Percentiles rank a stretch among this genome's conserved stretches.
These are phyloP conservation scores for Ormyrus nitidulus DNA, from an alignment of 2,888 invertebrate species.

Conservation along the genomic window DNA sequence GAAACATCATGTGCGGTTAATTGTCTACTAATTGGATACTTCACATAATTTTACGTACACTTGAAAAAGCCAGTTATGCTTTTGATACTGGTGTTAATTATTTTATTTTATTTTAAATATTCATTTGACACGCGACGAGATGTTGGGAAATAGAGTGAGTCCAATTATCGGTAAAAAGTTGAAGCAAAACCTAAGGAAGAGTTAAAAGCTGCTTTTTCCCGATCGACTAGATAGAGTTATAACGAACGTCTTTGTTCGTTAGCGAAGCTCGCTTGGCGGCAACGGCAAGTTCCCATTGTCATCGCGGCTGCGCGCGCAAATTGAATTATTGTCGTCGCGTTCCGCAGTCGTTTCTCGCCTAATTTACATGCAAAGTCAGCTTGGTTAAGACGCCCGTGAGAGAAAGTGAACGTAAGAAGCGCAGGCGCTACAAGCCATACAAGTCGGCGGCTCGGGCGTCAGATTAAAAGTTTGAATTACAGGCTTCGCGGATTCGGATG, in stretches of 20 bases:
- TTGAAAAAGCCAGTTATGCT: too few species aligned
- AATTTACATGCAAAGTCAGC: conserved; percentile 49
- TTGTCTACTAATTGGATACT: too few species aligned
- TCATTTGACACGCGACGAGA: too few species aligned
- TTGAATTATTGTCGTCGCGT: conserved; percentile 43
- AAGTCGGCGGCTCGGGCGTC: conserved; percentile 11
- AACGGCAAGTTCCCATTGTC: conserved; percentile 32
- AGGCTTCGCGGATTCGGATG: conserved; percentile 24
- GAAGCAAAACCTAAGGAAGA: too few species aligned
- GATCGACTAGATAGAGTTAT: conserved; percentile 10
- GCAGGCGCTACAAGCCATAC: conserved; percentile 23
- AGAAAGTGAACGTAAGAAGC: conserved; percentile 44
- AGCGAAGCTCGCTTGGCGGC: too few species aligned
- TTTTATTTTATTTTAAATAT: too few species aligned
- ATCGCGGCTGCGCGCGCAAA: conserved; percentile 20
- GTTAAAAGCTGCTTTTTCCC: not conserved
- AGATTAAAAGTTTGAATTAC: conserved; percentile 54
- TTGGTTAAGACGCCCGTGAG: too few species aligned
- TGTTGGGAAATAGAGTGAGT: too few species aligned
- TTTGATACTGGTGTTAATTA: not conserved
- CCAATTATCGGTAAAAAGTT: too few species aligned
- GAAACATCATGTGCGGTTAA: too few species aligned
- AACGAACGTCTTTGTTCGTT: conserved; percentile 27
- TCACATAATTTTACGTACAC: too few species aligned
- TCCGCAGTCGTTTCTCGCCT: conserved; percentile 18